Conservation (phyloP, 1,140 invertebrate genomes). For the Tetragnatha versicolor region DNA sequence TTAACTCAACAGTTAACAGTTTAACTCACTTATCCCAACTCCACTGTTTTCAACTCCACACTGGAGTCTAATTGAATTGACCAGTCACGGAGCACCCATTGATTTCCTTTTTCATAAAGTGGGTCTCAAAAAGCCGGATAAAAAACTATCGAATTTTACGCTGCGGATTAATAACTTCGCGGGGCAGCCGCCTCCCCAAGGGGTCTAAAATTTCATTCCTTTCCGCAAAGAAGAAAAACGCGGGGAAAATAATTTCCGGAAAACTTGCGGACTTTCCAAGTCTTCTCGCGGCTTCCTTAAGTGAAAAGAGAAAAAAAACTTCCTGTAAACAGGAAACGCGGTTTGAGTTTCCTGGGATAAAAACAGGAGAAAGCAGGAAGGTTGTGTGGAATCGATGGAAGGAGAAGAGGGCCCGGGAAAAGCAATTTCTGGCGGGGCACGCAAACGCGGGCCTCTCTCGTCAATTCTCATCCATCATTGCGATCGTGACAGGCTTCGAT, state of each 20-base stretch:
- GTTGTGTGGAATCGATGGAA: slow-evolving; percentile 20
- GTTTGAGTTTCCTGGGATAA: slow-evolving; percentile 37
- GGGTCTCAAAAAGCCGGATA: too few species aligned
- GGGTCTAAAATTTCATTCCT: slow-evolving; percentile 35
- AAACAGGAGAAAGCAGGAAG: slow-evolving; percentile 24
- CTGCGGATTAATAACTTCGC: slow-evolving; percentile 24
- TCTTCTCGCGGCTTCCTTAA: slow-evolving; percentile 16
- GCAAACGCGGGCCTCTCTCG: slow-evolving; percentile 29
- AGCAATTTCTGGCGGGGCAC: slow-evolving; percentile 52
- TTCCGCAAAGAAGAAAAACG: slow-evolving; percentile 2
- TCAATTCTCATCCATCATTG: slow-evolving; percentile 41
- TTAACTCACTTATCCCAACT: too few species aligned
- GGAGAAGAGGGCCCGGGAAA: slow-evolving; percentile 2
- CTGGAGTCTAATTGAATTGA: too few species aligned
- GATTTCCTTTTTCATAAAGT: too few species aligned
- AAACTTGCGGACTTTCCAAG: slow-evolving; percentile 28
- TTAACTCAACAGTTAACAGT: too few species aligned
- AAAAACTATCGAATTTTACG: too few species aligned
- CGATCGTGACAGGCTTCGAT: slow-evolving; percentile 38
- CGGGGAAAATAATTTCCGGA: slow-evolving; percentile 37
- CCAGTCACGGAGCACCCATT: too few species aligned
- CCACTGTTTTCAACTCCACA: too few species aligned
- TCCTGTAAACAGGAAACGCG: slow-evolving; percentile 43
- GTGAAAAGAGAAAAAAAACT: not conserved
- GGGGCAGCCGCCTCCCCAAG: not conserved